Base-by-base conservation (phyloP, 2,888 invertebrate genomes). In the Plutella xylostella region DNA sequence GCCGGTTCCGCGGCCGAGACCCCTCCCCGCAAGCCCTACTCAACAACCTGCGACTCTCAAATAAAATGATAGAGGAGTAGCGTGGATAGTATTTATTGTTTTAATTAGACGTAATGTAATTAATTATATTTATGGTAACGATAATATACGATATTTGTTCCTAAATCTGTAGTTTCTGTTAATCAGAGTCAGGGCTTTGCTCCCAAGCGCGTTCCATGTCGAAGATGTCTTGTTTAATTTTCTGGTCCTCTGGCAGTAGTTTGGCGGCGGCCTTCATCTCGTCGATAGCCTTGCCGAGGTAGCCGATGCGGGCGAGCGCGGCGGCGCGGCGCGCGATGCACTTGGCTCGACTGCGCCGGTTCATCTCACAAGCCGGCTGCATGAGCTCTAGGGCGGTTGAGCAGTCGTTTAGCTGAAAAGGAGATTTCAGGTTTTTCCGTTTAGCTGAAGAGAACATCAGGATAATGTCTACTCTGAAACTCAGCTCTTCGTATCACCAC, bases 1-100 rank as follows among this genome's bases (percentile, higher is more conserved):
- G 97, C 46, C 87, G 91, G 62, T 98, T 97, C 75, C 87, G 95
- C 51, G 97, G 97, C 1, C 87, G 97, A 42, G 97, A 98, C 76
- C 97, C 97, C 0, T 92, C 92, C 1, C 90, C 92, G 0, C 90
- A 92, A 62, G 93, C 95, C 0, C 72, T 96, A 31, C 72, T 96
- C 0, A 89, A 86, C 54, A 87, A 86, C 48, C 76, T 90, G 39
- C 87, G 88, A 31, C 65, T 88, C 49, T 80, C 82, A 48, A 80
- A 70, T 46, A 66, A 66, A 49, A 60, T 63, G 19, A 47, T 63
- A 48, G 73, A 77, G 48, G 70, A 78, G 57, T 73, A 63, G 63
- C 60, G 54, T 39, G 48, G 40, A 35, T 44, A 28, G 46, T 33
- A 47, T 3, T 40, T 14, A 40, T 40, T 31, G 21, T 31, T 40